These are phyloP conservation scores for Amphipoea lucens DNA, from an alignment of 2,888 invertebrate genomes.

Conservation along the genomic window DNA sequence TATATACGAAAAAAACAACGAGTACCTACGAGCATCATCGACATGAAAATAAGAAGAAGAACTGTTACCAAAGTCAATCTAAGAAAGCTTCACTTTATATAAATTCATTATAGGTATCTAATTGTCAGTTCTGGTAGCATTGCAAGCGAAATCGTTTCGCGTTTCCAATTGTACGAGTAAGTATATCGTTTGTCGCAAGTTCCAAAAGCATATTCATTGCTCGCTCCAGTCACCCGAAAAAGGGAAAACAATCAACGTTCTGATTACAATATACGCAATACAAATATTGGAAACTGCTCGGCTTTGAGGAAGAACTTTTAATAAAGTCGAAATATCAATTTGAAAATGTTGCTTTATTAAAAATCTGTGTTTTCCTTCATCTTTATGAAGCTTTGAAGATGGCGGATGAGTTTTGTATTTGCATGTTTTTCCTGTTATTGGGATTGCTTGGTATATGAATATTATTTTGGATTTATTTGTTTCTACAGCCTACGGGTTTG, in stretches of 20 bases:
- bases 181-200: slow-evolving; percentile 14
- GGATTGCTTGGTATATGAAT: slow-evolving; percentile 13
- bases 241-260: slow-evolving; percentile 39
- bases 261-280: slow-evolving; percentile 33
- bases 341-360: slow-evolving; percentile 38
- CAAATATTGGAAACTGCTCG: slow-evolving; percentile 40
- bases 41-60: not conserved
- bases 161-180: not conserved
- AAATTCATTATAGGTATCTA: not conserved
- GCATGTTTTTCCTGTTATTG: slow-evolving; percentile 29
- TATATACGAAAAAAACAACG: too few relatives aligned
- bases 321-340: slow-evolving; percentile 58
- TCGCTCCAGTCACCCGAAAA: slow-evolving; percentile 17
- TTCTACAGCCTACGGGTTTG: slow-evolving; percentile 1
- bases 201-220: slow-evolving; percentile 24
- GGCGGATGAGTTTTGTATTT: slow-evolving; percentile 9
- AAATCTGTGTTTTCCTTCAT: slow-evolving; percentile 37
- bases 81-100: not conserved
- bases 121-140: not conserved
- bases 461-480: slow-evolving; percentile 31
- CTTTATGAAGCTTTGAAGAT: slow-evolving; percentile 43
- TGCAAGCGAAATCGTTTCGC: slow-evolving; percentile 8
- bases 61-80: not conserved
- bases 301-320: slow-evolving; percentile 49
- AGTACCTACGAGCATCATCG: too few relatives aligned